Percentiles rank a stretch among this genome's conserved stretches.
These are phyloP conservation scores for Ormyrus rosae DNA, from an alignment of 2,888 invertebrate genomes.

Conservation along the genomic window DNA sequence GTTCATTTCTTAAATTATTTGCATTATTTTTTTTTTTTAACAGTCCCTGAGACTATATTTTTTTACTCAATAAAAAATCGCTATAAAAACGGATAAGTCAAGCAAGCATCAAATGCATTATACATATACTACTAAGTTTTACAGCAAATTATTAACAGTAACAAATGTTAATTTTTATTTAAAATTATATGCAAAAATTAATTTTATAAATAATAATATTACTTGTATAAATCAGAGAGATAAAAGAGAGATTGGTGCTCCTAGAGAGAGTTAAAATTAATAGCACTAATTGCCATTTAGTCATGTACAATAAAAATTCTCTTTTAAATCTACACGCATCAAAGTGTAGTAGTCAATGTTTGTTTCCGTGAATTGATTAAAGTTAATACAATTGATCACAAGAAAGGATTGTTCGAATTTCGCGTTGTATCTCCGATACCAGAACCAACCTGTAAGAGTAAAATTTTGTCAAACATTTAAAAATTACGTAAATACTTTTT, in stretches of 20 bases:
- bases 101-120: conserved; percentile 54
- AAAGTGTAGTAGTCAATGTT: conserved; percentile 68
- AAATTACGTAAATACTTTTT: background rate
- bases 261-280: conserved; percentile 67
- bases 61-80: conserved; percentile 50
- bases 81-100: conserved; percentile 49
- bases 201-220: conserved; percentile 74
- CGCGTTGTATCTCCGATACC: conserved; percentile 71
- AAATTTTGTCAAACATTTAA: background rate
- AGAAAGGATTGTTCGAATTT: conserved; percentile 80
- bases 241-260: conserved; percentile 68
- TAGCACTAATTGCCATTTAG: conserved; percentile 72
- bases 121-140: conserved; percentile 39
- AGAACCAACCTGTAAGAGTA: conserved; percentile 69
- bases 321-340: conserved; percentile 69
- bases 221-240: conserved; percentile 67
- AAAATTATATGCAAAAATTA: conserved; percentile 69
- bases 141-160: conserved; percentile 63
- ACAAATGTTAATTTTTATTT: conserved; percentile 74
- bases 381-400: conserved; percentile 75
- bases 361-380: conserved; percentile 67
- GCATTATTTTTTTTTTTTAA: conserved; percentile 42
- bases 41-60: conserved; percentile 49
- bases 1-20: conserved; percentile 32
- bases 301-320: conserved; percentile 70